Evolutionary conservation across 2,888 invertebrate species (phyloP).

Genomic region (Barypeithes pellucidus): DNA sequence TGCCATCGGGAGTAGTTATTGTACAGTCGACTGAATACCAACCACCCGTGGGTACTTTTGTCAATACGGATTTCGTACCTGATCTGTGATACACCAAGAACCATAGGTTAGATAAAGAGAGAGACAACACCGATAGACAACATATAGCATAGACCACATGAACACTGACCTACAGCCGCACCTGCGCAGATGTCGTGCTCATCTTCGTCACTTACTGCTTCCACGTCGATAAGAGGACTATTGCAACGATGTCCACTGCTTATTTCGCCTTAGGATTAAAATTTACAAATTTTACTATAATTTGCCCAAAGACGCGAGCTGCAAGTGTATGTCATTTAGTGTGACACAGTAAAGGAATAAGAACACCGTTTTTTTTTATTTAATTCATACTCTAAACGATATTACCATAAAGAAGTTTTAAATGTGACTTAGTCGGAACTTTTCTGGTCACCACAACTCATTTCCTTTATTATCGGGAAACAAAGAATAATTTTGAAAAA

Average conservation of each 20-base stretch:
- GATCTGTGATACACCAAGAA: slow-evolving; percentile 47
- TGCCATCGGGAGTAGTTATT: too few relatives aligned
- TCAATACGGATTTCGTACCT: slow-evolving; percentile 24
- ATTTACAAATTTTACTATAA: slow-evolving; percentile 7
- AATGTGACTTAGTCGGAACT: too few relatives aligned
- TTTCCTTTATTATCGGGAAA: too few relatives aligned
- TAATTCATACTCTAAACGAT: too few relatives aligned
- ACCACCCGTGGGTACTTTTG: too few relatives aligned
- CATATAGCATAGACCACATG: slow-evolving; percentile 59
- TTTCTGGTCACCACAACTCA: too few relatives aligned
- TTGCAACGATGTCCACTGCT: slow-evolving; percentile 74
- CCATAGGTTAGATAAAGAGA: slow-evolving; percentile 40
- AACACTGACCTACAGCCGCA: slow-evolving; percentile 77
- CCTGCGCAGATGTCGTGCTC: slow-evolving; percentile 69
- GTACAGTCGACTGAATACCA: background rate
- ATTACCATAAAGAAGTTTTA: too few relatives aligned
- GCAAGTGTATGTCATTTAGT: too few relatives aligned
- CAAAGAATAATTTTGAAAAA: too few relatives aligned
- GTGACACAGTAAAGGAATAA: too few relatives aligned
- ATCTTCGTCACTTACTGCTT: slow-evolving; percentile 72
- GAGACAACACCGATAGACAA: slow-evolving; percentile 70
- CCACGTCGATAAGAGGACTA: slow-evolving; percentile 80
- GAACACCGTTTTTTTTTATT: too few relatives aligned
- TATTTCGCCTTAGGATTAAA: slow-evolving; percentile 75
- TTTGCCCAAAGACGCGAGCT: background rate